Evolutionary conservation across 2,797 vertebrate species (phyloP), one percentile per base, ranked within the genome.

Genomic region (Emydoidea blandingii): DNA sequence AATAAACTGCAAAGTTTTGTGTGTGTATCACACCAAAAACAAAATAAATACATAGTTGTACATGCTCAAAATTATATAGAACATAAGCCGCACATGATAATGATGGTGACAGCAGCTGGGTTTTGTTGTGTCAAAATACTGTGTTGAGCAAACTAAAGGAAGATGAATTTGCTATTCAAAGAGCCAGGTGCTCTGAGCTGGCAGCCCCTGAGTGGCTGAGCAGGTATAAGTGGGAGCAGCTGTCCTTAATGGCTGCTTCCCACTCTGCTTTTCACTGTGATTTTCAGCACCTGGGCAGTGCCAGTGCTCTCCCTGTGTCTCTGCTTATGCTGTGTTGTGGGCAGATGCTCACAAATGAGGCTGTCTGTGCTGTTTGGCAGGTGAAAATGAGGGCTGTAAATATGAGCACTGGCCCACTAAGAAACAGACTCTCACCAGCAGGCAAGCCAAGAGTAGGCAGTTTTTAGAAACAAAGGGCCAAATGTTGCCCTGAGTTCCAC

Each of bases 251-350:
- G 14, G 2, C 3, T 81, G 8, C n/a, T 82, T 76, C 53, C 81
- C 23, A 2, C 14, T 8, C n/a, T 2, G 9, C 4, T 1, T 44
- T 11, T 53, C 68, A 5, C 44, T 1, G 2, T 29, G 72, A 1
- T 4, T 84, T 86, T 25, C n/a, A 85, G 10, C 5, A n/a, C 27
- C 21, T 68, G 11, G 9, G 76, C 62, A 25, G 15, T 0, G 6
- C 49, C 12, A 29, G 4, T 68, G 52, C 1, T 25, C 19, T 21
- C 4, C 3, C 4, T 83, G n/a, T 5, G 1, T 7, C 2, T 47
- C 29, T 76, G 47, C 31, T 90, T 8, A 31, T 11, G 12, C 0
- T 1, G 11, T 88, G 88, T 8, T 29, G 19, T 41, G 37, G 10
- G 41, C 76, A 54, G 8, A 47, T 0, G 2, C 1, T 81, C 87